Conservation (phyloP, 2,888 invertebrate species). For the Andrena fulva region DNA sequence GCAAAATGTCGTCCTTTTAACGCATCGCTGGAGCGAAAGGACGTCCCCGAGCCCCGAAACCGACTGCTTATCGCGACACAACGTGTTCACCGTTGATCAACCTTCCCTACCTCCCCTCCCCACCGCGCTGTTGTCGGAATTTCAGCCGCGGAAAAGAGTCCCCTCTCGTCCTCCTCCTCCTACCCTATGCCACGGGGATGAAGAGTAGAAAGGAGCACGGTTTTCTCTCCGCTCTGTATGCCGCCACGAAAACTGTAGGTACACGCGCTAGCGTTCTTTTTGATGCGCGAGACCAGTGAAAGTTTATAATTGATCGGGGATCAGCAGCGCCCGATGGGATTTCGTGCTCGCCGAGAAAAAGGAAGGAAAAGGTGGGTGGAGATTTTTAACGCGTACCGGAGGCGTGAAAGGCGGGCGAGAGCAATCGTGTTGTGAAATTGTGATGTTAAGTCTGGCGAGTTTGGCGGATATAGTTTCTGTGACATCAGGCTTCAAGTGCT, state of each 20-base stretch:
- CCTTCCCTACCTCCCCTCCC: background rate
- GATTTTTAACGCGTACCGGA: background rate
- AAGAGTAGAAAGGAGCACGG: conserved; percentile 22
- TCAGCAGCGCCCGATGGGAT: background rate
- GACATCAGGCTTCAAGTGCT: background rate
- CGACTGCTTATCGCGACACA: conserved; percentile 41
- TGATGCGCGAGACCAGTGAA: conserved; percentile 27
- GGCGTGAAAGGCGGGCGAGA: conserved; percentile 4
- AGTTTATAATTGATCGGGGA: conserved; percentile 40
- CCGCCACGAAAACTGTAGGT: conserved; percentile 6
- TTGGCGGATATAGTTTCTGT: no score
- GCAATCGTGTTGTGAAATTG: background rate
- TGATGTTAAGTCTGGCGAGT: no score
- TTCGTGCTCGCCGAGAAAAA: conserved; percentile 5
- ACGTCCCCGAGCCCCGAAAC: conserved; percentile 52
- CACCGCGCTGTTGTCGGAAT: background rate
- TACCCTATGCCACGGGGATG: background rate
- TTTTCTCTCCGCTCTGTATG: conserved; percentile 7
- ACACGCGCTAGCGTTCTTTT: background rate
- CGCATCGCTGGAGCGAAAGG: conserved; percentile 59
- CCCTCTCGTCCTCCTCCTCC: background rate
- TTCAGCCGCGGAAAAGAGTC: conserved; percentile 7
- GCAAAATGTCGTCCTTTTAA: conserved; percentile 63
- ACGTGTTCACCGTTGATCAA: background rate
- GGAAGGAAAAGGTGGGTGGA: conserved; percentile 16